Evolutionary conservation across 2,797 vertebrate genomes (phyloP).

Genomic region (Tapirus indicus): DNA sequence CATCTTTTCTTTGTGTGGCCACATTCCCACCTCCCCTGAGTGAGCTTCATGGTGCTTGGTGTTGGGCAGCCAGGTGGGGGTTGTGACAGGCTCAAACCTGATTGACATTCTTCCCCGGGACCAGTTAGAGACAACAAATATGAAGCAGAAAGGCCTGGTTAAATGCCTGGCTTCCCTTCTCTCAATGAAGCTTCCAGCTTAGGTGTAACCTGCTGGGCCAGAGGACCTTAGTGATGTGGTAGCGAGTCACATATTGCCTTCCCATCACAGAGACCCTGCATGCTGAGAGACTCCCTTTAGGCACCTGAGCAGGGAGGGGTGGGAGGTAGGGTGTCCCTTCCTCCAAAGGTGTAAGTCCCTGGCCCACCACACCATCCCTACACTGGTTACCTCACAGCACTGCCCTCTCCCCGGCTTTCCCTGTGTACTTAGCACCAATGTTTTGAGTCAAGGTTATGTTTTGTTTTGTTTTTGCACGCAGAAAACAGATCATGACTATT

Average conservation of each 20-base stretch:
- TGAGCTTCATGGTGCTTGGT: neutral
- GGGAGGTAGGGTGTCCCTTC: neutral
- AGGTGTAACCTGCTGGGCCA: neutral
- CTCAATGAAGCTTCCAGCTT: neutral
- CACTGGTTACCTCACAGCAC: neutral
- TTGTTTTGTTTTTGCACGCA: conserved; percentile 60
- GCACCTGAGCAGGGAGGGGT: neutral
- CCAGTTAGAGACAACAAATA: neutral
- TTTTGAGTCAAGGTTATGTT: conserved; percentile 4
- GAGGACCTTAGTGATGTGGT: neutral
- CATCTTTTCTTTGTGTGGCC: conserved; percentile 10
- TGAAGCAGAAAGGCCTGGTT: neutral
- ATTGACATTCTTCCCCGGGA: neutral
- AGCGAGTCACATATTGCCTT: neutral
- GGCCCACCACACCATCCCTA: neutral
- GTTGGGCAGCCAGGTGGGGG: neutral
- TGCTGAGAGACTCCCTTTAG: conserved; percentile 8
- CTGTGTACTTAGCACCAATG: neutral
- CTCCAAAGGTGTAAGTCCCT: neutral
- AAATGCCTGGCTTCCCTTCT: neutral
- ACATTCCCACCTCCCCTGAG: neutral
- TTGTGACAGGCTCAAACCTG: neutral
- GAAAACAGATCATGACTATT: conserved; percentile 48
- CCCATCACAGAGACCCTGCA: neutral
- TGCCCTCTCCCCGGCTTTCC: neutral